phyloP scores from a whole-genome alignment of 2,888 invertebrate genomes.

The Ecdyonurus torrentis region DNA sequence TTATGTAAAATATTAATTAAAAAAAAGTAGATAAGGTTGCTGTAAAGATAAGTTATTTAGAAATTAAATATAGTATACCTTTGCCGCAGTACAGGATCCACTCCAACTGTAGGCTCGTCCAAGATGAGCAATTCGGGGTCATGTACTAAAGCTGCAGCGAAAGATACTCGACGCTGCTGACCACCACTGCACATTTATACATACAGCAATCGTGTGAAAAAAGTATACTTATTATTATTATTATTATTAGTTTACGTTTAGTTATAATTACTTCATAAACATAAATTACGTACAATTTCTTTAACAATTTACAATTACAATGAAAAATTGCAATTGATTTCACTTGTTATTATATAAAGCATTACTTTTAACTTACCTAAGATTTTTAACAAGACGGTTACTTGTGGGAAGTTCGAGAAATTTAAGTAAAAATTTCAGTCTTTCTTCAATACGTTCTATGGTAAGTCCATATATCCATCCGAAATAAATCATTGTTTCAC shows the following conservation, averaged over 20 bases:
- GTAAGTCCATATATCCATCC: conserved; percentile 68
- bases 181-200: conserved; percentile 34
- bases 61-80: conserved; percentile 28
- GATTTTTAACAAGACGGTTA: conserved; percentile 49
- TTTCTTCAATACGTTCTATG: conserved; percentile 35
- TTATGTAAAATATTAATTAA: conserved; percentile 3
- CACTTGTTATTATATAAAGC: not conserved
- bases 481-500: conserved; percentile 69
- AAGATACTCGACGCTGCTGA: conserved; percentile 33
- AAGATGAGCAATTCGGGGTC: conserved; percentile 31
- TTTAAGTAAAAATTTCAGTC: conserved; percentile 47
- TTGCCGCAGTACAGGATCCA: conserved; percentile 74
- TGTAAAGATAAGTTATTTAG: not conserved
- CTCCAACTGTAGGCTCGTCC: conserved; percentile 31
- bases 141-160: conserved; percentile 33
- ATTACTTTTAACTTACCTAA: conserved; percentile 22
- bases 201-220: too few species aligned
- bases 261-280: too few species aligned
- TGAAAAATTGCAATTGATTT: conserved; percentile 12
- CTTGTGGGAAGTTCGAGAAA: conserved; percentile 36
- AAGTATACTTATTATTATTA: too few species aligned
- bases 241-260: too few species aligned
- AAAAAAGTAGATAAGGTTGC: not conserved
- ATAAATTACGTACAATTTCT: too few species aligned
- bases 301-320: not conserved